Conservation (phyloP, 2,888 invertebrate species). For the Conchocele bisecta region DNA sequence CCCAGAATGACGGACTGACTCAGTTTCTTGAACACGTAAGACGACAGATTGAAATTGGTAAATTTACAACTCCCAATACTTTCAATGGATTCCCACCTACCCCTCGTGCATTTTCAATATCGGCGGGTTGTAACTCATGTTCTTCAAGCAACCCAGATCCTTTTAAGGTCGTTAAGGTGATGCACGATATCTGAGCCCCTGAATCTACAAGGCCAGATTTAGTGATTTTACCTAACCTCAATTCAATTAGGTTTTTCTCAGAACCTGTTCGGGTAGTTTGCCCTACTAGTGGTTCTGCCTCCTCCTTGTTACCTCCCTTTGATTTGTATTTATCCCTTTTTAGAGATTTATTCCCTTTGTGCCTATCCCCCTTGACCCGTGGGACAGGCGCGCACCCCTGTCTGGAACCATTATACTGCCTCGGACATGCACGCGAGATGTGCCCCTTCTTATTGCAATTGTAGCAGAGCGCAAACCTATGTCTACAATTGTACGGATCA, state of each 20-base stretch:
- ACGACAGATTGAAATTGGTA: not conserved
- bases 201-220: not conserved
- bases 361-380: slow-evolving; percentile 1
- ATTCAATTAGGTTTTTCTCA: not conserved
- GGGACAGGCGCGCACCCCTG: slow-evolving; percentile 4
- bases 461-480: too few relatives aligned
- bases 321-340: not conserved
- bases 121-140: not conserved
- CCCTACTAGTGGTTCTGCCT: not conserved
- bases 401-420: not conserved
- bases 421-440: not conserved
- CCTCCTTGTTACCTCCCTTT: not conserved
- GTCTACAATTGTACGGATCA: too few relatives aligned
- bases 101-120: not conserved
- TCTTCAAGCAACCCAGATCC: not conserved
- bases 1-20: not conserved
- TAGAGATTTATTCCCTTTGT: not conserved
- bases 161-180: not conserved
- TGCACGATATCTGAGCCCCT: not conserved
- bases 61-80: not conserved
- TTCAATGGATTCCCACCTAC: not conserved
- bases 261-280: not conserved
- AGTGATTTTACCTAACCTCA: not conserved
- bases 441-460: not conserved
- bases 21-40: not conserved